Evolutionary conservation across 1,140 invertebrate genomes (phyloP), one percentile per base, ranked within the genome.

Genomic region (Ips typographus): DNA sequence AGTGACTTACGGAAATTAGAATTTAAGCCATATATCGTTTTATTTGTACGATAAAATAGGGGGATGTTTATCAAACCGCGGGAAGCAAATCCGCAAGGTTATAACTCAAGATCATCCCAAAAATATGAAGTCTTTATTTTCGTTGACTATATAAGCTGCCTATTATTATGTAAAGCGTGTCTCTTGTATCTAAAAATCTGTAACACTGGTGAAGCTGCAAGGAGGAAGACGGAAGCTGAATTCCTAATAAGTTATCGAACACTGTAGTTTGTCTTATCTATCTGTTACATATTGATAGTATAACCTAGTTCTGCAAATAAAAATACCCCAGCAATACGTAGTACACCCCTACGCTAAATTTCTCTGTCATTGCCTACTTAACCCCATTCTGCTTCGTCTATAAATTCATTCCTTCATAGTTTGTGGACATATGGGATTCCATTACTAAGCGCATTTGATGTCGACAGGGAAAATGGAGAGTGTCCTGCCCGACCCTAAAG

Each of bases 111-210:
- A 66, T 66, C 64, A 51, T 36, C 55, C n/a, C 40, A 56, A 66
- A 66, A 58, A 58, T 66, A 66, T 59, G 44, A 49, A 47, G 64
- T 44, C 64, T 66, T 66, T 58, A 66, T 59, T 66, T 66, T 66
- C 38, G 64, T 58, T 58, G 64, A 56, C 64, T 66, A 40, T 57
- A 42, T 66, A 49, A 49, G 3, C 44, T 44, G 41, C 51, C 39
- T 66, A 66, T 66, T 66, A 66, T 66, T 66, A 66, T 66, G 64
- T 66, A 66, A 66, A 66, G 55, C 64, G 55, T 58, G 64, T 66
- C 53, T 57, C 51, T 36, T 58, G 64, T 47, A 53, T 66, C 64
- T 66, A 66, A 66, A 66, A 66, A 66, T 58, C 64, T 56, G 53
- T 56, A 52, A 66, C 64, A 47, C 38, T 66, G 55, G 53, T 66